Evolutionary conservation across 2,113 vertebrate species (phyloP).

Genomic region (Pelvicachromis taeniatus): DNA sequence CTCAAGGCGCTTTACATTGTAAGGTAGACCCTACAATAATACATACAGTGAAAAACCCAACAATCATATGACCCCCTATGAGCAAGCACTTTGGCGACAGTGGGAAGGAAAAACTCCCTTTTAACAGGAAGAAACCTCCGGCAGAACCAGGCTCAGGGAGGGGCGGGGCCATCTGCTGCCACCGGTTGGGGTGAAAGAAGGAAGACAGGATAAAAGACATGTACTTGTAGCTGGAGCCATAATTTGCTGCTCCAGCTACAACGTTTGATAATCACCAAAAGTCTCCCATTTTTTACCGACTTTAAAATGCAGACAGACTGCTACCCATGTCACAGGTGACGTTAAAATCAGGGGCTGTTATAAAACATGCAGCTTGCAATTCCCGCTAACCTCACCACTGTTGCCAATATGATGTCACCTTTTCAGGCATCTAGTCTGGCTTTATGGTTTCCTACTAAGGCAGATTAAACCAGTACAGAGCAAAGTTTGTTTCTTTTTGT

Average conservation of each 20-base stretch:
- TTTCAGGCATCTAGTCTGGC: not conserved
- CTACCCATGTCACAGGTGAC: not conserved
- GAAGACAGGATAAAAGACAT: no score
- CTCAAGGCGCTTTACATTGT: no score
- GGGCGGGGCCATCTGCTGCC: no score
- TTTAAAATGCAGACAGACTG: not conserved
- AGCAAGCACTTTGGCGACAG: no score
- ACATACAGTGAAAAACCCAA: no score
- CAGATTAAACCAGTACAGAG: not conserved
- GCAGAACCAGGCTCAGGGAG: no score
- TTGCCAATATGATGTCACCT: not conserved
- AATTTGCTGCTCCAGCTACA: not conserved
- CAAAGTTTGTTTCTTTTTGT: not conserved
- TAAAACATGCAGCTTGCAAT: not conserved
- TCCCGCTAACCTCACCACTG: not conserved
- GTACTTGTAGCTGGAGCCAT: not conserved
- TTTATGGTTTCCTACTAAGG: not conserved
- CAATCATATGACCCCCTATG: no score
- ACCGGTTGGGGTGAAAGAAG: no score
- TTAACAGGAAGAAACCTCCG: no score
- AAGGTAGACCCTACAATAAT: no score
- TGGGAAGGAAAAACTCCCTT: no score
- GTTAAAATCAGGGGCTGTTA: not conserved
- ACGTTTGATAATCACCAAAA: not conserved
- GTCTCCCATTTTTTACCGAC: not conserved